Evolutionary conservation across 1,140 invertebrate genomes (phyloP), one percentile per base, ranked within the genome.

Genomic region (Campodea augens): DNA sequence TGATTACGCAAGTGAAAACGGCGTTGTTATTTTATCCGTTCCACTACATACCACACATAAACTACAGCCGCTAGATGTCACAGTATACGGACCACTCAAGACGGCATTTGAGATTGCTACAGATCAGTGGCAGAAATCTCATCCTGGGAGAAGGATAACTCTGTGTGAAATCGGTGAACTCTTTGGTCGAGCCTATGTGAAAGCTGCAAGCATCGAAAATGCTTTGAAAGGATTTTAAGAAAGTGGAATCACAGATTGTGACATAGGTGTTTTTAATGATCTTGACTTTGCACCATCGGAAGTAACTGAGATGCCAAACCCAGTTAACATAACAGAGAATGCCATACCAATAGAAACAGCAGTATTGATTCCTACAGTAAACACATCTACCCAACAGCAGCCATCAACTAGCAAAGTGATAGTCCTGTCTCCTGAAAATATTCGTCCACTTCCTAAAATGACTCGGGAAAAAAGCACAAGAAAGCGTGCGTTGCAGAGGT

Each of bases 131-230:
- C 55, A 68, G 57, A 40, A 52, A 50, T 60, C 38, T 43, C 54
- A 70, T 48, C 57, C 61, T 27, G 61, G 63, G n/a, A 66, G 61
- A 54, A 53, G 60, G 5, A 64, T 71, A 53, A 56, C 58, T 12
- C 64, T 69, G 24, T 68, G 66, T 53, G 62, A 68, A 46, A 60
- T 69, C 41, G 58, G 63, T 38, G 51, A 45, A 5, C 59, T 67
- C 41, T 48, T 64, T 25, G 44, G 50, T 24, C 48, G 54, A 51
- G 59, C 61, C 47, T 59, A 61, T 41, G 55, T 59, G 22, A 32
- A 57, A 25, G 61, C 62, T 49, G 22, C 59, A 13, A 63, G 60
- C 25, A 52, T 53, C 39, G 29, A 42, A 13, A 69, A 69, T 49
- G 65, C 69, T 52, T 52, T 56, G 46, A 45, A 57, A 48, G 66